Evolutionary conservation across 2,113 vertebrate genomes (phyloP).

Genomic region (Myotis brandtii): DNA sequence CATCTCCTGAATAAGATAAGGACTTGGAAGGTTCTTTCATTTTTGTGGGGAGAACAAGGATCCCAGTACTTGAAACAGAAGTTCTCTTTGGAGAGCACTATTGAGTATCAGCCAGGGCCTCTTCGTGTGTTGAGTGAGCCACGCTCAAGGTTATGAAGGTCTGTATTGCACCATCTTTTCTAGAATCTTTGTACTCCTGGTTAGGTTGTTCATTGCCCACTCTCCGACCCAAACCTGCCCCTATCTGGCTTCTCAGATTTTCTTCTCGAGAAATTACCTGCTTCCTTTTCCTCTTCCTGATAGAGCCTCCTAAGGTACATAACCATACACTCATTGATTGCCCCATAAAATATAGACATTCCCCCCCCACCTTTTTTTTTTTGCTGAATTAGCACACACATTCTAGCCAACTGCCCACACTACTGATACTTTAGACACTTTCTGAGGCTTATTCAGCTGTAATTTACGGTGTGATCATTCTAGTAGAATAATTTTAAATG

Average conservation of each 20-base stretch:
- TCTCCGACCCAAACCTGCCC: neutral
- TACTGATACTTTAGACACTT: neutral
- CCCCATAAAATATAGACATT: neutral
- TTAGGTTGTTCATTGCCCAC: neutral
- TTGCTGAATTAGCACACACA: neutral
- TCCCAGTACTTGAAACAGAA: neutral
- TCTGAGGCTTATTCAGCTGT: neutral
- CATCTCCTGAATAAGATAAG: neutral
- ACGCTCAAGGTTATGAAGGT: neutral
- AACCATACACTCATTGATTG: neutral
- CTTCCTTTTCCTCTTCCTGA: neutral
- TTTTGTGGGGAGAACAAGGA: neutral
- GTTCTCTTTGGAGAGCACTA: neutral
- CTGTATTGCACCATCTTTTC: neutral
- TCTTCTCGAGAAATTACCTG: neutral
- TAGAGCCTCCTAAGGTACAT: neutral
- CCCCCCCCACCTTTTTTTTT: neutral
- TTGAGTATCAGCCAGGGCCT: neutral
- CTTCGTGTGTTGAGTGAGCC: neutral
- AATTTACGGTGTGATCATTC: constrained; percentile 19
- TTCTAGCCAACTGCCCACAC: neutral
- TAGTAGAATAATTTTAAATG: constrained; percentile 12
- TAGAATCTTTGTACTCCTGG: neutral
- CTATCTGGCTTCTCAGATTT: neutral
- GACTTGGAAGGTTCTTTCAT: neutral